Evolutionary conservation across 2,113 vertebrate species (phyloP).

Genomic region (Caracal caracal): DNA sequence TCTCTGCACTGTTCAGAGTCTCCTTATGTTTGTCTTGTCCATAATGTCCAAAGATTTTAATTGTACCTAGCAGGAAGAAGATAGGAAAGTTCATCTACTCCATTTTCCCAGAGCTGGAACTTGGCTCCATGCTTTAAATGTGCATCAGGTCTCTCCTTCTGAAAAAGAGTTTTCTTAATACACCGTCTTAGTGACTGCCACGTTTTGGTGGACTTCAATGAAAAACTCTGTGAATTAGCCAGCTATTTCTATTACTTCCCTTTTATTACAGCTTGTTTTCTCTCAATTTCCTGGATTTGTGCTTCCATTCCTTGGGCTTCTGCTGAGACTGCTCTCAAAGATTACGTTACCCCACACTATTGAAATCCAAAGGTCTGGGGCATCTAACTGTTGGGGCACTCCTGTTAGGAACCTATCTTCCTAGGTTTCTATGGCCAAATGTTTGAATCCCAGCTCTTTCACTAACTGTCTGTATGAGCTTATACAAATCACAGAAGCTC

Average conservation of each 20-base stretch:
- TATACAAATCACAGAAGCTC: neutral
- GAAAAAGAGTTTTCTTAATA: neutral
- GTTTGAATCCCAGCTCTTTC: slow-evolving; percentile 32
- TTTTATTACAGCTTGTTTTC: neutral
- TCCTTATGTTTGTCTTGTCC: neutral
- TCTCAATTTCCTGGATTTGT: neutral
- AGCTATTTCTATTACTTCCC: slow-evolving; percentile 3
- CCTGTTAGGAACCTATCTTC: neutral
- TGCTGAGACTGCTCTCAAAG: neutral
- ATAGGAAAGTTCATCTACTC: neutral
- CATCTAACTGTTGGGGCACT: neutral
- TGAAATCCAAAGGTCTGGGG: neutral
- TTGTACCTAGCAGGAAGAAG: neutral
- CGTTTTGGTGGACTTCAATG: neutral
- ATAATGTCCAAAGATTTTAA: neutral
- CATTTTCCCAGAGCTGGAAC: neutral
- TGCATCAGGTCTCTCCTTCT: neutral
- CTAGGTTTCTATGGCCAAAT: neutral
- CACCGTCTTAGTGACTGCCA: neutral
- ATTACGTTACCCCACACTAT: neutral
- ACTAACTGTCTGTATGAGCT: neutral
- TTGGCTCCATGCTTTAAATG: neutral
- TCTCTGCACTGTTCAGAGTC: neutral
- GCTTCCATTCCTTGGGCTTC: neutral
- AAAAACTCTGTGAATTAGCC: neutral